Base-by-base conservation (phyloP, 2,113 vertebrate genomes). In the Xiphias gladius region DNA sequence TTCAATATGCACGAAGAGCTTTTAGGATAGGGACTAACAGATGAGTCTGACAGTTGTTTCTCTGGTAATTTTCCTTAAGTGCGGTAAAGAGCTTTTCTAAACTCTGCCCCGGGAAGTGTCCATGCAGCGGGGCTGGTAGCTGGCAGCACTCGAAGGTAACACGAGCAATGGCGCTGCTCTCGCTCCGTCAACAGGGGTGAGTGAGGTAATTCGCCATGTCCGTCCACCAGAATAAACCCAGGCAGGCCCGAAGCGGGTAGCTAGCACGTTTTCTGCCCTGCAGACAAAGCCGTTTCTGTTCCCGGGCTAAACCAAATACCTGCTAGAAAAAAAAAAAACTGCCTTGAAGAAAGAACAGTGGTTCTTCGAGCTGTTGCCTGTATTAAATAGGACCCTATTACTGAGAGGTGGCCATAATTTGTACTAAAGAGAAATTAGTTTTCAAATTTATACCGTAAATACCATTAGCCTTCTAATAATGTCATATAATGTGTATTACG, bases 131-230 rank as follows among this genome's bases (percentile, higher is more conserved):
- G 32, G 32, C 32, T 12, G n/a, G 1, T 17, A 10, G 41, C 52
- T 26, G 57, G 70, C 46, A 64, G 74, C 20, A 39, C 58, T 0
- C 83, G 41, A 89, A 88, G 46, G 74, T 4, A 73, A 54, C 82
- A 82, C 1, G 8, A 48, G 2, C 2, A 12, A 62, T 4, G 14
- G 8, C 24, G 28, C 63, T 79, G 70, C 48, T 89, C 55, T 88
- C 73, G 80, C 86, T 35, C 88, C 84, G 46, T 61, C 86, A 28
- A 4, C 39, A 72, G 91, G n/a, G 64, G 1, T 12, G 4, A 9
- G 62, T 13, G 26, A 28, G 20, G 68, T 62, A 82, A 20, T 64
- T 59, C 67, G 79, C 4, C 0, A 28, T 22, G 4, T 74, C 24
- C 46, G 22, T 32, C 3, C 35, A 24, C 3, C 62, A 48, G 17